Base-by-base conservation (phyloP, 1,140 invertebrate genomes). In the Diorhabda sublineata region DNA sequence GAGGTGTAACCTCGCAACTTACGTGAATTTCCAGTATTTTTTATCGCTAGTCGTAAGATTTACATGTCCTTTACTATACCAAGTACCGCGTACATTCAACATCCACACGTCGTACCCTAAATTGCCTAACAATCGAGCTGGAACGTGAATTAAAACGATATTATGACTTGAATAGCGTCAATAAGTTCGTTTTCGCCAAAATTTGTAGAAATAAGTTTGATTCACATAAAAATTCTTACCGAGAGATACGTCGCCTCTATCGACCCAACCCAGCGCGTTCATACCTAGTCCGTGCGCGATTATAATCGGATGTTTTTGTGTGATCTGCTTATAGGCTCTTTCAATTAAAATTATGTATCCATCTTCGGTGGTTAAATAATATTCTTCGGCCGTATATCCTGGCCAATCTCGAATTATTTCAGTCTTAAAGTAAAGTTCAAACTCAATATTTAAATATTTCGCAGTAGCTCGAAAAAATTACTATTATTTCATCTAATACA, bases 51-150 rank as follows among this genome's bases (percentile, higher is more conserved):
- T 7, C 3, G 62, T 58, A 6, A 69, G 11, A n/a, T 11, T 26
- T 9, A 65, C 57, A 60, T 69, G 68, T 2, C 62, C 52, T 65
- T 64, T 64, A 45, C 68, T 69, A 7, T 69, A 69, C 44, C n/a
- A 26, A 2, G 68, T 65, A 8, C 68, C 61, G 45, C 68, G 45
- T 41, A n/a, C 64, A 26, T 65, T 69, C 3, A 69, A n/a, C 47
- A 69, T 64, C 68, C 68, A 69, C 8, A 69, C 68, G 57, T 69
- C 68, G 11, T 69, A 69, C 7, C 68, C 68, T 42, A 59, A 44
- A 8, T 64, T 42, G n/a, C 68, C 68, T n/a, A 69, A 65, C 45
- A 69, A 52, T 41, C 57, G 45, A 47, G 57, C 68, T 69, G n/a
- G 45, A 69, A 65, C n/a, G 26, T 26, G 1, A 26, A 26, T 26